Evolutionary conservation across 2,888 invertebrate genomes (phyloP).

Genomic region (Lordiphosa andalusiaca): DNA sequence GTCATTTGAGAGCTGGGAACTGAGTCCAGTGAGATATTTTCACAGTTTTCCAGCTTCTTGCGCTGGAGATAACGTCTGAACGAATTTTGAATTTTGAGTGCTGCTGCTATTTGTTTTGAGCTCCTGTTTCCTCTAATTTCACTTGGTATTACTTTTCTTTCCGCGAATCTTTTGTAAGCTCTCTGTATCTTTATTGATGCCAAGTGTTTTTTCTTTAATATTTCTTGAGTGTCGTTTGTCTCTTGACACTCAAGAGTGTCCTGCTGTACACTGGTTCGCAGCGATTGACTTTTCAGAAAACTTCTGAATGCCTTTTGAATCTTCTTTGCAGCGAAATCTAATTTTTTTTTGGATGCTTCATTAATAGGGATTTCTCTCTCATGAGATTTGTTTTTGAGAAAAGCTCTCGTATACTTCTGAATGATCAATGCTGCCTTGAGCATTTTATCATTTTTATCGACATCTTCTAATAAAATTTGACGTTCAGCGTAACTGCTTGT

Average conservation of each 20-base stretch:
- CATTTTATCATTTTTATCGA: neutral
- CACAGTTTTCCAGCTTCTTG: constrained; percentile 13
- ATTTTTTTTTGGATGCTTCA: neutral
- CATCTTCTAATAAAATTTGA: too few relatives aligned
- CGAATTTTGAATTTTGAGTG: constrained; percentile 41
- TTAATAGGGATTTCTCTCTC: neutral
- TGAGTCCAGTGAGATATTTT: constrained; percentile 27
- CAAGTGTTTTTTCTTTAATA: neutral
- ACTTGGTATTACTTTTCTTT: neutral
- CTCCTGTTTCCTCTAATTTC: neutral
- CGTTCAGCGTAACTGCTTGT: neutral
- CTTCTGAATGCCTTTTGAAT: constrained; percentile 37
- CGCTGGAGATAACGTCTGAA: constrained; percentile 30
- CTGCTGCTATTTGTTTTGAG: constrained; percentile 26
- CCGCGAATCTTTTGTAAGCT: constrained; percentile 20
- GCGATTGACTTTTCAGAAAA: constrained; percentile 13
- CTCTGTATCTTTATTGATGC: constrained; percentile 48
- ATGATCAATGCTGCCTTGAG: constrained; percentile 17
- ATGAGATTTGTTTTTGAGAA: neutral
- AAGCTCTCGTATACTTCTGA: constrained; percentile 13
- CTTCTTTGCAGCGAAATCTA: constrained; percentile 31
- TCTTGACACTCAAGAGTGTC: too few relatives aligned
- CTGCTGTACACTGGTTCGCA: neutral
- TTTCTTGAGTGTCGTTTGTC: too few relatives aligned
- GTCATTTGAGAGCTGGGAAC: constrained; percentile 34